These are phyloP conservation scores for Atherinomorus stipes DNA, from an alignment of 2,113 vertebrate genomes.

Conservation along the genomic window DNA sequence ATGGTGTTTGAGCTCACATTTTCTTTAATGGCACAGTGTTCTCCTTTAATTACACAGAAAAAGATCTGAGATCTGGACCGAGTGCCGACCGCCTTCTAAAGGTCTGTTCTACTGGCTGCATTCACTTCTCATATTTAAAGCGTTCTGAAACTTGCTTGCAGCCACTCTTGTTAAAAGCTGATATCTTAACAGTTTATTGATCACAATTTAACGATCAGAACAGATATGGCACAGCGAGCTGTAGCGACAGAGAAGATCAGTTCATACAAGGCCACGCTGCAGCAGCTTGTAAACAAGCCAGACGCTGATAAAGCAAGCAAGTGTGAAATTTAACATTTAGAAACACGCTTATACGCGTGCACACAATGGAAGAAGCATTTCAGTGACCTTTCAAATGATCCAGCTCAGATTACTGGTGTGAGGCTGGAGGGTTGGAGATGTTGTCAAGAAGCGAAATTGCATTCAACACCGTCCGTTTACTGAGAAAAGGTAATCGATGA, in stretches of 20 bases:
- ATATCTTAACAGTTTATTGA: slow-evolving; percentile 8
- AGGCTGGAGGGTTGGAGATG: not conserved
- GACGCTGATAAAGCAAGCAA: slow-evolving; percentile 11
- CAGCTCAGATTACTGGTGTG: slow-evolving; percentile 2
- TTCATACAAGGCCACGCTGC: slow-evolving; percentile 6
- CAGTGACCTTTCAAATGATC: slow-evolving; percentile 18
- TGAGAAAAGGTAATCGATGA: slow-evolving; percentile 24
- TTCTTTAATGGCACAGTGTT: not conserved
- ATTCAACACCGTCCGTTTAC: slow-evolving; percentile 6
- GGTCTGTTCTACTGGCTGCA: not conserved
- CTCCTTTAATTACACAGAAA: not conserved
- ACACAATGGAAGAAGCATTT: not conserved
- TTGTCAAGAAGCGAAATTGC: slow-evolving; percentile 9
- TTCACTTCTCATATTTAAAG: not conserved
- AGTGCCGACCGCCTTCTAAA: not conserved
- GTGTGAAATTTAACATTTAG: slow-evolving; percentile 24
- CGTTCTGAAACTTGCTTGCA: not conserved
- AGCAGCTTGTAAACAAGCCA: slow-evolving; percentile 39
- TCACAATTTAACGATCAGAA: slow-evolving; percentile 1
- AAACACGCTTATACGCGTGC: not conserved
- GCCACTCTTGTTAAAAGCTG: not conserved
- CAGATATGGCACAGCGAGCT: slow-evolving; percentile 13
- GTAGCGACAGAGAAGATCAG: not conserved
- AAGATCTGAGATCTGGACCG: not conserved
- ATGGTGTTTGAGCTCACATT: not conserved